Evolutionary conservation across 2,797 vertebrate genomes (phyloP).

Genomic region (Mus spretus): DNA sequence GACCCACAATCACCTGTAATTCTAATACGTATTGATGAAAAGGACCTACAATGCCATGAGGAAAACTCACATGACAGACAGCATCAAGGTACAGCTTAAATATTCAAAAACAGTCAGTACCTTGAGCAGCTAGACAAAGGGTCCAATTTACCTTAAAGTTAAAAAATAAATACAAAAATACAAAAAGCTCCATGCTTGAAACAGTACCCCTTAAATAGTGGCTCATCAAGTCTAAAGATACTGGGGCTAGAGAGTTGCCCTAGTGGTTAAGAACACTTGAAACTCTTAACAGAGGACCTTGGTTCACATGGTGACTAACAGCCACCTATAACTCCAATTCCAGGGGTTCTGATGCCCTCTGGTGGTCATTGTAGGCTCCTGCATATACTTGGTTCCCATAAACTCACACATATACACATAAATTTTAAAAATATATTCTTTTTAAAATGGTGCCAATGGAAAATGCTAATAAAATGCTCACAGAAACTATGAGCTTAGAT

Average conservation of each 20-base stretch:
- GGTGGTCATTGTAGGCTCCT: neutral
- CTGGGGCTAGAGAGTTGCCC: neutral
- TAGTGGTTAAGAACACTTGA: neutral
- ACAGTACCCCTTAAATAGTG: neutral
- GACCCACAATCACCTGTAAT: neutral
- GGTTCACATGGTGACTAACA: neutral
- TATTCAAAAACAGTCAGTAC: neutral
- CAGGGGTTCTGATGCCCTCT: neutral
- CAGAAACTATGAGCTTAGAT: neutral
- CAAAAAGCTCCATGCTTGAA: neutral
- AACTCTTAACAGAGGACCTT: no score
- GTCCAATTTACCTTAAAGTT: neutral
- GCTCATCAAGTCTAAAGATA: neutral
- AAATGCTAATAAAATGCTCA: constrained; percentile 18
- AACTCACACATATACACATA: neutral
- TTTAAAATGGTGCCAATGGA: neutral
- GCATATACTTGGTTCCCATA: neutral
- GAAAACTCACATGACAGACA: neutral
- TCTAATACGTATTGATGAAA: neutral
- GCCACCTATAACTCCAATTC: neutral
- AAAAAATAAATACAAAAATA: neutral
- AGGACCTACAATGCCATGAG: neutral
- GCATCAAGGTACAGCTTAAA: neutral
- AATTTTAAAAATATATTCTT: neutral
- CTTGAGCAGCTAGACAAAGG: neutral